phyloP scores from a whole-genome alignment of 2,113 vertebrate genomes.

The Orycteropus afer region DNA sequence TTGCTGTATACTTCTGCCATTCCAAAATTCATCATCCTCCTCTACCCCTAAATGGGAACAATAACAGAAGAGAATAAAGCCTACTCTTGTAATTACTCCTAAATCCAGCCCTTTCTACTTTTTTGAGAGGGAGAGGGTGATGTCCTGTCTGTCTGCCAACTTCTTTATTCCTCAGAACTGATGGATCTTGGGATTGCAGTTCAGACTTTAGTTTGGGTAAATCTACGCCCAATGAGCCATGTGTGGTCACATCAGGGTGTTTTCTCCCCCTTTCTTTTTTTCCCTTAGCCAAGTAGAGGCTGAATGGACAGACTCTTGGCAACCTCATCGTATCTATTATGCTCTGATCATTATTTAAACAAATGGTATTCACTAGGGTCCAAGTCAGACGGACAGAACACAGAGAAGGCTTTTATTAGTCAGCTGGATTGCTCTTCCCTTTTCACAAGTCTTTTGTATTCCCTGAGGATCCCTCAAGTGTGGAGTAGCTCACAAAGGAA shows the following conservation, averaged over 20 bases:
- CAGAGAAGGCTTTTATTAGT: constrained; percentile 55
- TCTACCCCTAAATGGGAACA: accelerated
- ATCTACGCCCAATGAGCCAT: constrained; percentile 35
- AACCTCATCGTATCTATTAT: constrained; percentile 72
- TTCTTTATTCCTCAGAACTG: constrained; percentile 22
- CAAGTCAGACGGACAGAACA: constrained; percentile 49
- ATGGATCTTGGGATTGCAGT: constrained; percentile 43
- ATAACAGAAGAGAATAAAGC: background rate
- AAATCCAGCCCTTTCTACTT: background rate
- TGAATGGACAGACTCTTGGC: constrained; percentile 70
- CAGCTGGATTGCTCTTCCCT: background rate
- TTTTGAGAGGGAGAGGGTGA: background rate
- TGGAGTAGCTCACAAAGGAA: background rate
- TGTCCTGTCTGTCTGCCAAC: background rate
- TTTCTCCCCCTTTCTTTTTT: background rate
- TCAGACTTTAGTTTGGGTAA: constrained; percentile 9
- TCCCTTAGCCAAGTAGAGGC: background rate
- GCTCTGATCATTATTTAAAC: constrained; percentile 74
- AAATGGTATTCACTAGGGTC: constrained; percentile 65
- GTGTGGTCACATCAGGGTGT: background rate
- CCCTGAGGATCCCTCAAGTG: background rate
- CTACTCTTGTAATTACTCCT: background rate
- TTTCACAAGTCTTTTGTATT: constrained; percentile 29
- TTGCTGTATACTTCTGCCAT: background rate
- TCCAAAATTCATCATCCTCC: background rate